A percentile compares a stretch with the other conserved stretches of the same genome.
phyloP scores from a whole-genome alignment of 2,888 invertebrate species.

The Nymphalis c-album region DNA sequence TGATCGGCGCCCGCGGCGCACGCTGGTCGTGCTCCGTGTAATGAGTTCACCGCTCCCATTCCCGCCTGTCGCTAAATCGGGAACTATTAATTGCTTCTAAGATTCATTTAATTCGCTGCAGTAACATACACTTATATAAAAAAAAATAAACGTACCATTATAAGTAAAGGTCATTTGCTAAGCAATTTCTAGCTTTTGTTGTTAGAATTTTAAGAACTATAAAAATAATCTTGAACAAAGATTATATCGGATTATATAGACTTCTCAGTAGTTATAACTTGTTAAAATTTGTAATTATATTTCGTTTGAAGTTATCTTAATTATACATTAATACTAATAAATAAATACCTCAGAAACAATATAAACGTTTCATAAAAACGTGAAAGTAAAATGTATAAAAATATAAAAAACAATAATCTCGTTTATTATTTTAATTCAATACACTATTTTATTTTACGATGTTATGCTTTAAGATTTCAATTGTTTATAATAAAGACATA shows the following conservation, averaged over 20 bases:
- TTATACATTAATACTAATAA: too few relatives aligned
- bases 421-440: constrained; percentile 1
- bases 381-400: too few relatives aligned
- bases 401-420: neutral
- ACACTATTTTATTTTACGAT: constrained; percentile 15
- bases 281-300: too few relatives aligned
- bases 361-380: too few relatives aligned
- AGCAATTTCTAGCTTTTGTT: neutral
- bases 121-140: constrained; percentile 37
- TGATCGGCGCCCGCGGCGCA: constrained; percentile 62
- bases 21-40: constrained; percentile 68
- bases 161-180: neutral
- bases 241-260: neutral
- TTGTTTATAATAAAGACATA: constrained; percentile 32
- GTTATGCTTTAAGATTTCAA: constrained; percentile 29
- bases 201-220: neutral
- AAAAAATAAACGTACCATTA: neutral
- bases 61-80: constrained; percentile 48
- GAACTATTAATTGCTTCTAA: constrained; percentile 39
- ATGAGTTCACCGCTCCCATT: constrained; percentile 62
- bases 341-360: too few relatives aligned
- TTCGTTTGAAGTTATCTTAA: too few relatives aligned
- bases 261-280: too few relatives aligned
- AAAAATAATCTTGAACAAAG: neutral
- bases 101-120: neutral